Conservation (phyloP, 2,888 invertebrate species). For the Ornithoptera priamus region DNA sequence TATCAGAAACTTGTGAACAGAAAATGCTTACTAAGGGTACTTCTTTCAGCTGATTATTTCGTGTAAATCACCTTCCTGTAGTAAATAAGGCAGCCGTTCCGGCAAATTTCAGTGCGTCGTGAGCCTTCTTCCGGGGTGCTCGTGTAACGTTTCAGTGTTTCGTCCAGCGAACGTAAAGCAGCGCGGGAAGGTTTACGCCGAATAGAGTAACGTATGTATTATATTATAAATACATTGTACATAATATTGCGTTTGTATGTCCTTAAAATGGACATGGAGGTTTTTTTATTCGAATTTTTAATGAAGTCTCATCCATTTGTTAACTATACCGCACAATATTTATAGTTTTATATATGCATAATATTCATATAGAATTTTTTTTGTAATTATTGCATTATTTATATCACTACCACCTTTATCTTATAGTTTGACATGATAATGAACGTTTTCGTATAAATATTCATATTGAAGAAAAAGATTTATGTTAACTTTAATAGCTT, state of each 20-base stretch:
- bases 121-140: constrained; percentile 10
- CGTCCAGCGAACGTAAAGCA: constrained; percentile 1
- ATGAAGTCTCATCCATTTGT: too few species aligned
- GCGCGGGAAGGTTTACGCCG: constrained; percentile 22
- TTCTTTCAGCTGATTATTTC: constrained; percentile 11
- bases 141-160: background rate
- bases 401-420: too few species aligned
- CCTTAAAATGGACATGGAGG: background rate
- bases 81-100: constrained; percentile 20
- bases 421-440: too few species aligned
- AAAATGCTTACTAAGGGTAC: constrained; percentile 11
- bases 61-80: constrained; percentile 6
- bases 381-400: too few species aligned
- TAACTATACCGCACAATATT: too few species aligned
- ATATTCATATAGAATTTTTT: too few species aligned
- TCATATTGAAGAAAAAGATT: too few species aligned
- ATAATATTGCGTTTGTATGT: background rate
- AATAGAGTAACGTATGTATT: constrained; percentile 16
- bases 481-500: too few species aligned
- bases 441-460: too few species aligned
- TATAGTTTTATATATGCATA: too few species aligned
- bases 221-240: background rate
- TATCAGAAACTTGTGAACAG: background rate
- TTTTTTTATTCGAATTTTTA: background rate
- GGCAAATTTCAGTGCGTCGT: constrained; percentile 20